Conservation (phyloP, 2,888 invertebrate species). For the Zygothrica quintamaculata region DNA sequence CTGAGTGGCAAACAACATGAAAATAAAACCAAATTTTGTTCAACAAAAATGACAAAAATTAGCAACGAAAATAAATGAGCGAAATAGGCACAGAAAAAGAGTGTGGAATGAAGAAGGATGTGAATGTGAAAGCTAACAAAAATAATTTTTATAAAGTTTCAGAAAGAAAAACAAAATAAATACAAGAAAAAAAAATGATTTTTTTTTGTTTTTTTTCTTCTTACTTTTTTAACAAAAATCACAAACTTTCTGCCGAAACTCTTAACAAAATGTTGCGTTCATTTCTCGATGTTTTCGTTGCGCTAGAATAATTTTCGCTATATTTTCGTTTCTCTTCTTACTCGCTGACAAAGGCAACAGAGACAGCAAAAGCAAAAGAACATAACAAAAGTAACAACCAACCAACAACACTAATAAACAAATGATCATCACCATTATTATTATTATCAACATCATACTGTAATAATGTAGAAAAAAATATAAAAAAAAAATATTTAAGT, state of each 20-base stretch:
- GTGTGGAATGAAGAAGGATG: neutral
- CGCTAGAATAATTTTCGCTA: constrained; percentile 63
- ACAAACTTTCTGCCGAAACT: constrained; percentile 55
- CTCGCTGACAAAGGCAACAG: constrained; percentile 2
- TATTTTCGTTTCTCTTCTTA: too few relatives aligned
- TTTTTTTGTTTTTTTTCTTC: constrained; percentile 38
- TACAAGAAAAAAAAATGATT: constrained; percentile 17
- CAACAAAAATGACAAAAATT: constrained; percentile 73
- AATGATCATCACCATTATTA: constrained; percentile 58
- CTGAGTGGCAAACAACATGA: constrained; percentile 14
- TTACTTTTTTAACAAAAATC: too few relatives aligned
- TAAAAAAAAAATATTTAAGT: constrained; percentile 8
- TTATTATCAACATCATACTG: too few relatives aligned
- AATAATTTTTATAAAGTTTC: constrained; percentile 49
- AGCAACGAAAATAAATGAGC: constrained; percentile 75
- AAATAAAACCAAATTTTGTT: constrained; percentile 30
- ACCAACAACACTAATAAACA: constrained; percentile 33
- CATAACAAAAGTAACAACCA: constrained; percentile 6
- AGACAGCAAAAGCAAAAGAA: neutral
- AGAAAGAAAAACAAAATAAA: constrained; percentile 10
- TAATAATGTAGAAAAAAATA: constrained; percentile 42
- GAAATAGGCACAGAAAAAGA: constrained; percentile 14
- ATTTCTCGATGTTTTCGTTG: constrained; percentile 26
- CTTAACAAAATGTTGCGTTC: constrained; percentile 29
- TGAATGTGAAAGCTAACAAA: constrained; percentile 6